A percentile compares a stretch with the other conserved stretches of the same genome.
These are phyloP conservation scores for Diplolepis rosae DNA, from an alignment of 2,888 invertebrate genomes.

Conservation along the genomic window DNA sequence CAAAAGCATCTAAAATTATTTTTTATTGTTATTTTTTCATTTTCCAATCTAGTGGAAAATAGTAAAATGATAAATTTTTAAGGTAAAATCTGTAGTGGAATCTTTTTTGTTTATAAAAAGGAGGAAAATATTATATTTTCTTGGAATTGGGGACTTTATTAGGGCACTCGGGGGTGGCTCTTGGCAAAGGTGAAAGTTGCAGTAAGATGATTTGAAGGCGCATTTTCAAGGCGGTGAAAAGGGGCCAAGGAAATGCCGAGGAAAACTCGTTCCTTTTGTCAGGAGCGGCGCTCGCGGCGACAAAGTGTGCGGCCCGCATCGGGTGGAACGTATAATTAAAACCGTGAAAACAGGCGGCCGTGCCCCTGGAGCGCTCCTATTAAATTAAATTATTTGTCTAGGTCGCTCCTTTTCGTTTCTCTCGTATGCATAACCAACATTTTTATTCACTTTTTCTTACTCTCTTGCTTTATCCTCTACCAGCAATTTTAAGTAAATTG, in stretches of 20 bases:
- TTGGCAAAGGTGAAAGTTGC: neutral
- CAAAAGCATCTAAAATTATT: too few species aligned
- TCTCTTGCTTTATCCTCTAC: slow-evolving; percentile 30
- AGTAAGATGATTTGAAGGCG: neutral
- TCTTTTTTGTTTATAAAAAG: neutral
- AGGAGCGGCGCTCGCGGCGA: slow-evolving; percentile 52
- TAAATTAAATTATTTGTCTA: slow-evolving; percentile 70
- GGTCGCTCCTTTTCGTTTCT: slow-evolving; percentile 46
- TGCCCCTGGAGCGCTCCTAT: slow-evolving; percentile 50
- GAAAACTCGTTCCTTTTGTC: slow-evolving; percentile 58
- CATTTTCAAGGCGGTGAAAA: slow-evolving; percentile 32
- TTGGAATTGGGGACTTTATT: neutral
- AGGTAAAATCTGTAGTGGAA: too few species aligned
- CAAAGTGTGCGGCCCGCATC: slow-evolving; percentile 48
- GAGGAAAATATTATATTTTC: neutral
- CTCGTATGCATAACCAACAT: slow-evolving; percentile 12
- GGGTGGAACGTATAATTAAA: slow-evolving; percentile 62
- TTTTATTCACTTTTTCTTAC: slow-evolving; percentile 34
- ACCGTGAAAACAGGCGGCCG: slow-evolving; percentile 62
- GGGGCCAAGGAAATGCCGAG: slow-evolving; percentile 36
- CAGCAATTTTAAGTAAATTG: slow-evolving; percentile 29
- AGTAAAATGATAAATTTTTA: too few species aligned
- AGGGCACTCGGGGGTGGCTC: neutral
- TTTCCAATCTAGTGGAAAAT: too few species aligned
- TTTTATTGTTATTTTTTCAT: too few species aligned